Base-by-base conservation (phyloP, 2,888 invertebrate species). In the Meloe dianella region DNA sequence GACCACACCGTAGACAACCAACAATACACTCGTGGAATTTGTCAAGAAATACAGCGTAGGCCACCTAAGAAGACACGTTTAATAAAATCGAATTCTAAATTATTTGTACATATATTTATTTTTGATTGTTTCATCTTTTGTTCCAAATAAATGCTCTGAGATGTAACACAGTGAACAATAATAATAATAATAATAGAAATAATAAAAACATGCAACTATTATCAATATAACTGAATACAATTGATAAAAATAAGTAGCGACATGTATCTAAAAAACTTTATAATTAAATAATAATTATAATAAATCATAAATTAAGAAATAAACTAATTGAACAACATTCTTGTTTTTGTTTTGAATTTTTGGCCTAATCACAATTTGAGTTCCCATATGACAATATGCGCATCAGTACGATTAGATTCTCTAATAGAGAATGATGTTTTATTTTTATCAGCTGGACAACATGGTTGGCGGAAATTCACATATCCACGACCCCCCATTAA, bases 361-460 rank as follows among this genome's bases (percentile, higher is more conserved):
- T 71, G 60, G 63, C 68, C 71, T 71, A 32, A 85, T 89, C 89
- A 91, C 86, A 91, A 88, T 80, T 92, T 93, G 85, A 92, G 90
- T 84, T 96, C 96, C 95, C 96, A 96, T 60, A 96, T 89, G 70
- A 95, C 91, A 78, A 96, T 91, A 84, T 95, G 94, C 17, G 96
- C 95, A 86, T 95, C 94, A 78, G 89, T 92, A 70, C 91, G 91
- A 82, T 93, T 93, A 58, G 91, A 91, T 69, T 91, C 91, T 59
- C 87, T 87, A 51, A 88, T 85, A 57, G 85, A 84, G 62, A 84
- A 83, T 8, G 86, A 85, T 64, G 76, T 76, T 64, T 80, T 84
- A 74, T 75, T 80, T 32, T 88, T 85, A 73, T 89, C 88, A 29
- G 88, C 85, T 47, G 81, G 70, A 80, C 90, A 89, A 77, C 90